phyloP scores from a whole-genome alignment of 2,797 vertebrate species.

The Sebastes trivittatus region DNA sequence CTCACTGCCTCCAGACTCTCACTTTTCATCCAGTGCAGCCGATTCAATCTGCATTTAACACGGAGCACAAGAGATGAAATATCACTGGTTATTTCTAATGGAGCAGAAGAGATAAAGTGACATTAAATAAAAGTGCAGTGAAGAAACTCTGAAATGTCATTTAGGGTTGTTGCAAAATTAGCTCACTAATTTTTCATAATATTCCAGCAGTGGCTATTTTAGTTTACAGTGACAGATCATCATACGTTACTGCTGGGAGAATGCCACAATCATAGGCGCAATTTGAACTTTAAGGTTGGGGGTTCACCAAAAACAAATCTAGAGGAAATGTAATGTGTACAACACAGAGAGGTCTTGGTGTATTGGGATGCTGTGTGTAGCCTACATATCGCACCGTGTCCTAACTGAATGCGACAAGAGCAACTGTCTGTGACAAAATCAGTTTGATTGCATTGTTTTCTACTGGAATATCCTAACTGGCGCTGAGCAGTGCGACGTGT shows the following conservation, averaged over 20 bases:
- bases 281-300: too few species aligned
- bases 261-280: neutral
- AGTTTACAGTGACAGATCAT: neutral
- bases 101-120: neutral
- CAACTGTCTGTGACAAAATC: too few species aligned
- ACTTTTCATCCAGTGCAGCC: constrained; percentile 82
- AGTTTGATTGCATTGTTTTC: too few species aligned
- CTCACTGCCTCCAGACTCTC: constrained; percentile 86
- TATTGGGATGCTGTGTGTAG: too few species aligned
- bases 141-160: neutral
- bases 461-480: too few species aligned
- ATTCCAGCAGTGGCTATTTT: neutral
- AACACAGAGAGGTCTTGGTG: too few species aligned
- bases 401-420: too few species aligned
- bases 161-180: neutral
- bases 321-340: too few species aligned
- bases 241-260: neutral
- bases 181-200: neutral
- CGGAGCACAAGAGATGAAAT: neutral
- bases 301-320: too few species aligned
- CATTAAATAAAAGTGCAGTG: neutral
- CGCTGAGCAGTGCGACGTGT: too few species aligned
- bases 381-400: too few species aligned
- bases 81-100: neutral
- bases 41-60: constrained; percentile 85